Evolutionary conservation across 2,888 invertebrate species (phyloP).

Genomic region (Ecdyonurus torrentis): DNA sequence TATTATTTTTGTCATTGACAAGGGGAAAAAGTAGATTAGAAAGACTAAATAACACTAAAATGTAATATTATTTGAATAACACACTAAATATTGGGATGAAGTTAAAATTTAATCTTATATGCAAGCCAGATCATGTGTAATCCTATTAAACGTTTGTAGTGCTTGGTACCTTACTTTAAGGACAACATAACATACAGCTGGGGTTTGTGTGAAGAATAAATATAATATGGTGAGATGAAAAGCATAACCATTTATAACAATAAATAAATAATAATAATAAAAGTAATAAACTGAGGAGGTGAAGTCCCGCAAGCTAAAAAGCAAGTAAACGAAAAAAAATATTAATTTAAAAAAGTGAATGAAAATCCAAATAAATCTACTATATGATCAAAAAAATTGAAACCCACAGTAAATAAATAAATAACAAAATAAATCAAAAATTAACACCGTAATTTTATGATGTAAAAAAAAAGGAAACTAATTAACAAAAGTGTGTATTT

Average conservation of each 20-base stretch:
- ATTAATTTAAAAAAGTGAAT: background rate
- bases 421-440: constrained; percentile 9
- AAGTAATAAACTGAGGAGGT: background rate
- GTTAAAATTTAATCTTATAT: background rate
- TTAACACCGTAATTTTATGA: constrained; percentile 12
- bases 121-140: background rate
- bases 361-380: constrained; percentile 7
- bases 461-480: no score
- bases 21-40: no score
- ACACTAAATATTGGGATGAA: background rate
- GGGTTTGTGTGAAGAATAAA: background rate
- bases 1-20: no score
- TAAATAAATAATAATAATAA: background rate
- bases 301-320: background rate
- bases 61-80: no score
- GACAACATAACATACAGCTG: background rate
- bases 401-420: constrained; percentile 8
- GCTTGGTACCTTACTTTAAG: background rate
- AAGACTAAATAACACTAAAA: no score
- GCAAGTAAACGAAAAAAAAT: background rate
- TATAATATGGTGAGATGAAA: background rate
- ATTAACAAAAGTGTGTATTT: no score
- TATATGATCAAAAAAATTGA: constrained; percentile 7
- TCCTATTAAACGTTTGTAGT: background rate
- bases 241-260: background rate